A percentile compares a stretch with the other conserved stretches of the same genome.
These are phyloP conservation scores for Microtus richardsoni DNA, from an alignment of 2,113 vertebrate genomes.

Conservation along the genomic window DNA sequence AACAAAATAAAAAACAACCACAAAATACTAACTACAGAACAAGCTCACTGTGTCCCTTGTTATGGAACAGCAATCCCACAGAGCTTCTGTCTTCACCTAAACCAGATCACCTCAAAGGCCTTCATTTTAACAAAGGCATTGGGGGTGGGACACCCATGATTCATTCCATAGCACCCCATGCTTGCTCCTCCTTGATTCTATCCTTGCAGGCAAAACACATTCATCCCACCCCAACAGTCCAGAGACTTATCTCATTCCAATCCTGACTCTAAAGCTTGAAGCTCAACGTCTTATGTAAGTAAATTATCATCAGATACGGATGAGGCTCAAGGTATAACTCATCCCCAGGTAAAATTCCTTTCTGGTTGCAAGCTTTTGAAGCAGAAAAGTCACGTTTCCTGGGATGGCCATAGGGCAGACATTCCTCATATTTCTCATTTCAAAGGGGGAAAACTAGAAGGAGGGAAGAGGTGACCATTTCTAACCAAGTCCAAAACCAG, in stretches of 20 bases:
- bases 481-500: neutral
- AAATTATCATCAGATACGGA: neutral
- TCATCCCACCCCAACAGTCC: neutral
- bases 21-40: neutral
- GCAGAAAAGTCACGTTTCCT: neutral
- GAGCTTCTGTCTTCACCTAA: neutral
- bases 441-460: neutral
- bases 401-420: neutral
- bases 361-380: neutral
- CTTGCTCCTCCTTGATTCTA: neutral
- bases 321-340: neutral
- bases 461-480: neutral
- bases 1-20: too few species aligned
- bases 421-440: neutral
- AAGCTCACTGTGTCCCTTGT: neutral
- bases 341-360: neutral
- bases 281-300: neutral
- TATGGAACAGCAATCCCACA: neutral
- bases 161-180: neutral
- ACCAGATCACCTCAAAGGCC: neutral
- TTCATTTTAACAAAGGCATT: neutral
- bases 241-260: neutral
- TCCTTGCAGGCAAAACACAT: neutral
- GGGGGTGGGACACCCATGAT: neutral
- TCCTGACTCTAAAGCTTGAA: neutral